A percentile compares a stretch with the other conserved stretches of the same genome.
These are phyloP conservation scores for Temnothorax nylanderi DNA, from an alignment of 1,140 invertebrate genomes.

Conservation along the genomic window DNA sequence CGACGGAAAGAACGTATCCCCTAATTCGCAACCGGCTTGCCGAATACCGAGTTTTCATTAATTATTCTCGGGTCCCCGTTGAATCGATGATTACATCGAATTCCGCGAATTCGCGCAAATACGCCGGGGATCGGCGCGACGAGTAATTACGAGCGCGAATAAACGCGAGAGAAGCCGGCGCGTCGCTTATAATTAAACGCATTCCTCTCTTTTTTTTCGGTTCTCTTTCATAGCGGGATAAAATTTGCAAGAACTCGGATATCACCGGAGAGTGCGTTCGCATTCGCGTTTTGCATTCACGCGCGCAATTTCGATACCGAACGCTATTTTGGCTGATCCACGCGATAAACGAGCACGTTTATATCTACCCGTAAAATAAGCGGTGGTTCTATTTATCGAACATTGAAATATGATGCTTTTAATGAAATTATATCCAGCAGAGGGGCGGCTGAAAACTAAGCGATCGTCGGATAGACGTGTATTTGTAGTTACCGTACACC, in stretches of 20 bases:
- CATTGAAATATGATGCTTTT: conserved; percentile 65
- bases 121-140: conserved; percentile 24
- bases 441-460: neutral
- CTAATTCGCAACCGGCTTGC: conserved; percentile 43
- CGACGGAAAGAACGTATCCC: conserved; percentile 12
- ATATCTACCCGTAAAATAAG: conserved; percentile 29
- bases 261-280: neutral
- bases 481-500: neutral
- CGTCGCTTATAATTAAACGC: conserved; percentile 55
- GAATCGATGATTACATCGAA: conserved; percentile 56
- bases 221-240: conserved; percentile 21
- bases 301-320: conserved; percentile 14
- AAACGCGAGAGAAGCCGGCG: conserved; percentile 33
- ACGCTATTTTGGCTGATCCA: conserved; percentile 39
- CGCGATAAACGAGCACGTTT: conserved; percentile 59
- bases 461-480: conserved; percentile 12
- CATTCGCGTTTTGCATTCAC: neutral
- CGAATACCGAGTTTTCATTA: conserved; percentile 50
- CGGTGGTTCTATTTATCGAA: conserved; percentile 45
- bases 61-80: conserved; percentile 38
- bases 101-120: conserved; percentile 46
- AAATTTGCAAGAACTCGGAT: conserved; percentile 63
- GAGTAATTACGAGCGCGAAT: conserved; percentile 54
- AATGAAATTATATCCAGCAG: conserved; percentile 54
- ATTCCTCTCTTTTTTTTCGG: conserved; percentile 44